phyloP scores from a whole-genome alignment of 2,888 invertebrate species.

The Venustoraphidia nigricollis region DNA sequence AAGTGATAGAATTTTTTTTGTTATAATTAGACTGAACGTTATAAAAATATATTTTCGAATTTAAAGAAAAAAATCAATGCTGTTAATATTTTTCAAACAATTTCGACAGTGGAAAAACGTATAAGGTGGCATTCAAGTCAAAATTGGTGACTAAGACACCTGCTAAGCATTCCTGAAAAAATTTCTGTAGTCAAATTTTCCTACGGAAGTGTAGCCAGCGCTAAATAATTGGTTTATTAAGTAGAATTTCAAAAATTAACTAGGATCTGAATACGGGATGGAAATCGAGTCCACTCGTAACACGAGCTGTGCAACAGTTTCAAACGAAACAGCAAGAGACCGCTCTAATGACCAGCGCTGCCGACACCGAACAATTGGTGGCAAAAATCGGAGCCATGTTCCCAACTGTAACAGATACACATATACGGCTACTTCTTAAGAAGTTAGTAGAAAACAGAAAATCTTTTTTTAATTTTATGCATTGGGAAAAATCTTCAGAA shows the following conservation, averaged over 20 bases:
- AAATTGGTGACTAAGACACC: too few relatives aligned
- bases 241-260: constrained; percentile 33
- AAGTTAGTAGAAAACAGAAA: constrained; percentile 50
- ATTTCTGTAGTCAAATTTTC: constrained; percentile 6
- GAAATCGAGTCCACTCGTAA: constrained; percentile 29
- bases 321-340: constrained; percentile 37
- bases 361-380: constrained; percentile 58
- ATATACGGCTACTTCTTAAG: constrained; percentile 70
- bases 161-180: too few relatives aligned
- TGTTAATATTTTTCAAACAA: too few relatives aligned
- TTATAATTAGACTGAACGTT: too few relatives aligned
- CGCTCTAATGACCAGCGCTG: constrained; percentile 36
- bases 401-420: constrained; percentile 79
- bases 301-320: constrained; percentile 18
- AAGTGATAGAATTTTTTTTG: too few relatives aligned
- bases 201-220: constrained; percentile 29
- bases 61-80: too few relatives aligned
- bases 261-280: constrained; percentile 29
- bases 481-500: too few relatives aligned
- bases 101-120: too few relatives aligned
- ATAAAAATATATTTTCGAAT: too few relatives aligned
- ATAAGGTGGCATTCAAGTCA: too few relatives aligned
- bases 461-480: too few relatives aligned
- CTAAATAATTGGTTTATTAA: constrained; percentile 31
- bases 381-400: constrained; percentile 76